These are phyloP conservation scores for Junonia oenone DNA, from an alignment of 2,888 invertebrate species.

Conservation along the genomic window DNA sequence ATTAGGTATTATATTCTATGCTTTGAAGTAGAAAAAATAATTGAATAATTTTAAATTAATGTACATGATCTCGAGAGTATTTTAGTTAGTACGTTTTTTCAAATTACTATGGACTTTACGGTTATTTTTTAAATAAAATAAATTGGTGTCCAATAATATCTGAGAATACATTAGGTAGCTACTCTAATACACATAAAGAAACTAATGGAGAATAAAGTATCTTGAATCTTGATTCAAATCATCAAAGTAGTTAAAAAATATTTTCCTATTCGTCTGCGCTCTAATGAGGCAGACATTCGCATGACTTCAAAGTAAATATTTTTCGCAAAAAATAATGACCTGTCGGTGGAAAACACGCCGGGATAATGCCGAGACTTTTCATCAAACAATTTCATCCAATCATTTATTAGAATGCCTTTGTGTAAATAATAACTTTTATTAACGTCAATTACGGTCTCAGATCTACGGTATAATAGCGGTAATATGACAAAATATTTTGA, in stretches of 20 bases:
- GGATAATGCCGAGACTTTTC: constrained; percentile 24
- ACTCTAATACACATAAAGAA: neutral
- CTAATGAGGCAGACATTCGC: constrained; percentile 35
- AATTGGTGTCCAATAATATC: neutral
- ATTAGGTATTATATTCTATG: too few species aligned
- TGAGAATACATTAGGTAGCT: neutral
- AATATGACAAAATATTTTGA: constrained; percentile 27
- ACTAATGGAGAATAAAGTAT: constrained; percentile 3
- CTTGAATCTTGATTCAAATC: constrained; percentile 4
- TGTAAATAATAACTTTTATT: constrained; percentile 30
- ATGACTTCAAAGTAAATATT: constrained; percentile 39
- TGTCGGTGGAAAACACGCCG: constrained; percentile 29
- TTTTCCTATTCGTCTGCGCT: constrained; percentile 24
- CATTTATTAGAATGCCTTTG: constrained; percentile 29
- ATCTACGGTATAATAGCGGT: constrained; percentile 24
- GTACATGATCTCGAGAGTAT: too few species aligned
- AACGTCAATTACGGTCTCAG: constrained; percentile 27
- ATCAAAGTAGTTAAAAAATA: constrained; percentile 20
- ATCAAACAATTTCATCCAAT: constrained; percentile 22
- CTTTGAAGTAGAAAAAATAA: too few species aligned
- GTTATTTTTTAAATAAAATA: too few species aligned
- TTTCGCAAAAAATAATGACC: constrained; percentile 31
- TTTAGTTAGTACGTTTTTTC: too few species aligned
- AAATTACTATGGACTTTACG: too few species aligned
- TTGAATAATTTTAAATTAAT: too few species aligned